Evolutionary conservation across 2,797 vertebrate genomes (phyloP).

Genomic region (Octomys mimax): DNA sequence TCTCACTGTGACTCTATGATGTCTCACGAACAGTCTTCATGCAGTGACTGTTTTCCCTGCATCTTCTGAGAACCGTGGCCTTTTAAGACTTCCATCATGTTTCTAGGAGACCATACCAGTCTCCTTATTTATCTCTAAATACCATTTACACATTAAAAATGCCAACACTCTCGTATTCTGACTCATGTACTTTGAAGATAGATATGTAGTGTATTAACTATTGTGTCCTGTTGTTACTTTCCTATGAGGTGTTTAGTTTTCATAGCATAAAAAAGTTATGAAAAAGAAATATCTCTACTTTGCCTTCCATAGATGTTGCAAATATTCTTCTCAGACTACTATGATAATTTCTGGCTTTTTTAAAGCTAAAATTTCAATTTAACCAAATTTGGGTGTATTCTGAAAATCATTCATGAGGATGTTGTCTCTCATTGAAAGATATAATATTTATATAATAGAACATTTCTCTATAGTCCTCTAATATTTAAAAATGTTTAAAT

Average conservation of each 20-base stretch:
- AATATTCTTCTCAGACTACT: background rate
- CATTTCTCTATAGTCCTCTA: background rate
- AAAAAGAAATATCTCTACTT: background rate
- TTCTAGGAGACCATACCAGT: background rate
- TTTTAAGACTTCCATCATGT: background rate
- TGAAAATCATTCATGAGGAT: conserved; percentile 3
- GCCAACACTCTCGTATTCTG: background rate
- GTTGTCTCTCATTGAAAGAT: background rate
- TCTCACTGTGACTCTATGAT: background rate
- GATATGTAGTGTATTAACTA: background rate
- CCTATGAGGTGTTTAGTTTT: background rate
- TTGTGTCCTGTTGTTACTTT: background rate
- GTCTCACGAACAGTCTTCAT: too few relatives aligned
- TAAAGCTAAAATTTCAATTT: background rate
- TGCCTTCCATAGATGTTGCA: background rate
- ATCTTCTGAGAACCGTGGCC: background rate
- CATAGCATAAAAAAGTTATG: background rate
- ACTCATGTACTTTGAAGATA: background rate
- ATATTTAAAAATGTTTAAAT: background rate
- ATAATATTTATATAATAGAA: background rate
- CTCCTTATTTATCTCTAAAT: background rate
- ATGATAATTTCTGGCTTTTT: background rate
- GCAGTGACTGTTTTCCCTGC: background rate
- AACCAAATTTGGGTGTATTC: background rate
- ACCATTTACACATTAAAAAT: background rate